Base-by-base conservation (phyloP, 2,888 invertebrate genomes). In the Meandrusa payeni region DNA sequence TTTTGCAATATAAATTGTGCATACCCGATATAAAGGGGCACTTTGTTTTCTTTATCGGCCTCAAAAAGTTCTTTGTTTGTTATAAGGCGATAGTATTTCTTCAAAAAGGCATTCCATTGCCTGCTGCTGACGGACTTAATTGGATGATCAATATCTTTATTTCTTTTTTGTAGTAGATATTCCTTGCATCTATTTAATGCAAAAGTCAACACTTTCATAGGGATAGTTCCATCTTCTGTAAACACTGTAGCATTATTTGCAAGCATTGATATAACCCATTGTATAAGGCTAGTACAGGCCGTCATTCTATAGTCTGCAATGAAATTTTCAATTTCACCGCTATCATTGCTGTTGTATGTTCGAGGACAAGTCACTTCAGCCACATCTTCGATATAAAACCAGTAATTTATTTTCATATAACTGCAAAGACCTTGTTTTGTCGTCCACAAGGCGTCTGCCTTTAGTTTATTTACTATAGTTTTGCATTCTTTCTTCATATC, bases 241-340 rank as follows among this genome's bases (percentile, higher is more conserved):
- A 91, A 86, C 6, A 91, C 64, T 6, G 79, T 78, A 40, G 61
- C 68, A 1, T 78, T 66, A 48, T 78, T 71, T 12, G 76, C 69
- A 1, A 73, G 68, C 79, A 78, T 82, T 17, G 73, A 75, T 11
- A 81, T 61, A 43, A 76, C 55, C 86, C 82, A 93, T 62, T 93
- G 93, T 23, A 97, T 71, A 39, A 96, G 77, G 50, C 93, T 92
- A 34, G 93, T 91, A 52, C 95, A 94, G 2, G 95, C 93, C 1
- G 95, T 95, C 38, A 93, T 81, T 63, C 93, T 91, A 66, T 92
- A 97, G 69, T 97, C 96, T 52, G 90, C 89, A 41, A 90, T 68
- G 62, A 93, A 93, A 12, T 86, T 89, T 39, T 88, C 86, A 27
- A 88, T 69, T 54, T 92, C 92, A 11, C 89, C 88, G 6, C 67